Evolutionary conservation across 2,113 vertebrate genomes (phyloP).

Genomic region (Sylvia atricapilla): DNA sequence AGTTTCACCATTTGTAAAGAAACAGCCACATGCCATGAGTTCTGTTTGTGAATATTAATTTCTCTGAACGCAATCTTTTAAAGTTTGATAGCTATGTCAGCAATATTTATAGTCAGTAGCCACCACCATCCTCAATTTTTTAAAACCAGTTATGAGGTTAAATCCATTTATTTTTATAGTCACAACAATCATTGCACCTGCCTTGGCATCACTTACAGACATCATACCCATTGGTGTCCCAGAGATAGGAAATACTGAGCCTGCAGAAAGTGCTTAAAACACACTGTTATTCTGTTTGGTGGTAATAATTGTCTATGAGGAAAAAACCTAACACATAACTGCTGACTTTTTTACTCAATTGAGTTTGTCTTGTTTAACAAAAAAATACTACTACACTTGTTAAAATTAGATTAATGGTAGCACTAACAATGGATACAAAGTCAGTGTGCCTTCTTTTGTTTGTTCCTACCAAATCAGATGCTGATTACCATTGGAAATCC

Average conservation of each 20-base stretch:
- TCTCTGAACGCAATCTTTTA: background rate
- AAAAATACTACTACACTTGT: background rate
- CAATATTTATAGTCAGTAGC: background rate
- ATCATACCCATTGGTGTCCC: background rate
- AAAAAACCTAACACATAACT: background rate
- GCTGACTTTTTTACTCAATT: background rate
- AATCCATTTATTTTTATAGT: background rate
- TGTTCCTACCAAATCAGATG: background rate
- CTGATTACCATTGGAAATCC: background rate
- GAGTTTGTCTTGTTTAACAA: background rate
- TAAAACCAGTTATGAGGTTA: background rate
- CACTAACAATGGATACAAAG: accelerated
- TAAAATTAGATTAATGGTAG: background rate
- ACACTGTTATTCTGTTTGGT: background rate
- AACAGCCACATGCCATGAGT: background rate
- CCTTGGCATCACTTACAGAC: background rate
- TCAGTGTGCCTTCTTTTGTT: background rate
- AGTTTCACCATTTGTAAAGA: constrained; percentile 8
- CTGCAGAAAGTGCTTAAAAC: background rate
- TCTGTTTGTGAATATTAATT: background rate
- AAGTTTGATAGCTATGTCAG: background rate
- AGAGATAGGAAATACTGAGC: background rate
- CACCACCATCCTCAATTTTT: background rate
- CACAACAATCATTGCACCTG: background rate
- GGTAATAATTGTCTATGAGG: background rate